A percentile compares a stretch with the other conserved stretches of the same genome.
Evolutionary conservation across 2,113 vertebrate genomes (phyloP).

Genomic region (Corydoras sp.): DNA sequence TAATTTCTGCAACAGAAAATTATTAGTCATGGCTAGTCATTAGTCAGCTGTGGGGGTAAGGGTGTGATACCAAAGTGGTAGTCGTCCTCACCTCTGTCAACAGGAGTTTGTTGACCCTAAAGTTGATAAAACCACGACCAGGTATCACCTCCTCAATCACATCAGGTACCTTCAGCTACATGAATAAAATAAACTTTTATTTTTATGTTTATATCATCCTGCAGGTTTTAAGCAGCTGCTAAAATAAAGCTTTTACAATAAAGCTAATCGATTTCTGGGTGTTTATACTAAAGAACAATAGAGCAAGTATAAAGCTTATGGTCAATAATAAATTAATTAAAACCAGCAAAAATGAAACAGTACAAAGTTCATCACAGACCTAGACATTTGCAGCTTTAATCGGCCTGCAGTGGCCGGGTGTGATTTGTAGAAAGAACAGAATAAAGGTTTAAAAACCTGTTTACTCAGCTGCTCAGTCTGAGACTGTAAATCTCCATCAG

Average conservation of each 20-base stretch:
- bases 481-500: neutral
- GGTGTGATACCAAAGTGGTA: neutral
- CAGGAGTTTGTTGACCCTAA: constrained; percentile 79
- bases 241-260: no score
- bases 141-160: constrained; percentile 76
- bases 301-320: no score
- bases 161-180: constrained; percentile 74
- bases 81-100: constrained; percentile 74
- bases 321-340: no score
- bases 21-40: neutral
- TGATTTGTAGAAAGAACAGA: neutral
- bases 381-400: no score
- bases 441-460: neutral
- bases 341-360: no score
- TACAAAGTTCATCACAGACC: no score
- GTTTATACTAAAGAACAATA: no score
- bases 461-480: neutral
- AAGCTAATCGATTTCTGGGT: no score
- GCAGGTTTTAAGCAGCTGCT: no score
- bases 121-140: constrained; percentile 71
- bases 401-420: neutral
- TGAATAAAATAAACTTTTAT: neutral
- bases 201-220: no score
- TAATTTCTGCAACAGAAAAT: constrained; percentile 65
- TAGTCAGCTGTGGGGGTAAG: neutral